Percentiles rank a stretch among this genome's conserved stretches.
phyloP scores from a whole-genome alignment of 2,797 vertebrate species.

The Peromyscus nudipes region DNA sequence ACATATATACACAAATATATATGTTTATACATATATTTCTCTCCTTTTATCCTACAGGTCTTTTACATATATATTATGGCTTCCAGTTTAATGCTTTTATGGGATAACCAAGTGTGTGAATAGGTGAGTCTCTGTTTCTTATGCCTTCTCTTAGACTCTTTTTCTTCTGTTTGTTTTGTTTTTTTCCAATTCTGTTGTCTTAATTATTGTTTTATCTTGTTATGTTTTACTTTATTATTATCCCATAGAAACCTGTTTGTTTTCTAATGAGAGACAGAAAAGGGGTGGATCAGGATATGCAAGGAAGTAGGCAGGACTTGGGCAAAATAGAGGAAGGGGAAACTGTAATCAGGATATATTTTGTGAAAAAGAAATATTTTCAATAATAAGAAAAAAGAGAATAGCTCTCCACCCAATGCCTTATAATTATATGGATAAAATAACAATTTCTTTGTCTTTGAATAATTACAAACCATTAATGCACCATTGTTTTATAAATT shows the following conservation, averaged over 20 bases:
- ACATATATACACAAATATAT: no score
- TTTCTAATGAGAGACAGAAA: neutral
- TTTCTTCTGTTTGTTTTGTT: no score
- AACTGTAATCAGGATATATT: neutral
- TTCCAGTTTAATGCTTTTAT: no score
- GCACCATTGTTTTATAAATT: neutral
- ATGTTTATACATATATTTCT: no score
- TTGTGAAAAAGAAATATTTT: neutral
- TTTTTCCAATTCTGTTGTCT: no score
- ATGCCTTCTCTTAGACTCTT: no score
- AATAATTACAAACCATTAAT: neutral
- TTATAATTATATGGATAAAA: neutral
- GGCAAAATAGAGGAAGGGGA: neutral
- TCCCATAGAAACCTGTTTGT: neutral
- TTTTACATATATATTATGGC: no score
- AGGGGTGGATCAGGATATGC: neutral
- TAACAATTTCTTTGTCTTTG: neutral
- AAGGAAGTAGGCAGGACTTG: neutral
- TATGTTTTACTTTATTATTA: neutral
- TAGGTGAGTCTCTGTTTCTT: no score
- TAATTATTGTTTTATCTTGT: no score
- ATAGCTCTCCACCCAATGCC: neutral
- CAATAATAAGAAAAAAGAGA: neutral
- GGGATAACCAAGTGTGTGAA: no score
- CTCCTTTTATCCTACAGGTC: no score